These are phyloP conservation scores for Allophyes oxyacanthae DNA, from an alignment of 2,888 invertebrate genomes.

Conservation along the genomic window DNA sequence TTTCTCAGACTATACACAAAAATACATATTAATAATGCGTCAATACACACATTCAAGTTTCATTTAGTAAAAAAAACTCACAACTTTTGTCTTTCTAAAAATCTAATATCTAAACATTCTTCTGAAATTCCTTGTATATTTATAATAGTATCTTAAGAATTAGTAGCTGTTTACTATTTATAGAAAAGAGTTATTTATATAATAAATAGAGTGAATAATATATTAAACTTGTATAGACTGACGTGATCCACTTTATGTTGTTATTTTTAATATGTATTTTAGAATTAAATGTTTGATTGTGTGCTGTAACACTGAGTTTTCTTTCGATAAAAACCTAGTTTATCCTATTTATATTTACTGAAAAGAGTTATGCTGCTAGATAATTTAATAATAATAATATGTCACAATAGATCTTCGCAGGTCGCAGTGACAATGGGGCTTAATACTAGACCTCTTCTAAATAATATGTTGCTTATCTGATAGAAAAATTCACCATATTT, in stretches of 20 bases:
- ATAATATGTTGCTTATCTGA: too few species aligned
- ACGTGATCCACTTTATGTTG: slow-evolving; percentile 64
- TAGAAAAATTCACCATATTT: too few species aligned
- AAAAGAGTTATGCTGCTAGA: too few species aligned
- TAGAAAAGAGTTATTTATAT: slow-evolving; percentile 61
- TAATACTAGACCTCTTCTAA: too few species aligned
- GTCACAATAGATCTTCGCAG: too few species aligned
- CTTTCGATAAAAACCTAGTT: neutral
- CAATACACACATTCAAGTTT: slow-evolving; percentile 10
- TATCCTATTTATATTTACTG: too few species aligned
- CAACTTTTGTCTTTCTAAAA: slow-evolving; percentile 15
- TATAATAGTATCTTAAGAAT: slow-evolving; percentile 44
- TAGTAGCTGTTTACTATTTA: slow-evolving; percentile 54
- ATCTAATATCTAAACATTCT: slow-evolving; percentile 38
- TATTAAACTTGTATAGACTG: slow-evolving; percentile 69
- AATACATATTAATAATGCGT: slow-evolving; percentile 49
- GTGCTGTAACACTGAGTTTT: slow-evolving; percentile 56
- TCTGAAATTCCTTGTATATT: slow-evolving; percentile 45
- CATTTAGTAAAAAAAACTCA: neutral
- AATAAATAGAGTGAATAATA: slow-evolving; percentile 65
- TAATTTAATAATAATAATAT: too few species aligned
- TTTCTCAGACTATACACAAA: slow-evolving; percentile 39
- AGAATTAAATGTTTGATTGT: slow-evolving; percentile 71
- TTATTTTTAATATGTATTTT: slow-evolving; percentile 65
- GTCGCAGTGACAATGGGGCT: too few species aligned